phyloP scores from a whole-genome alignment of 1,140 invertebrate species.

The Drosophila burlai region DNA sequence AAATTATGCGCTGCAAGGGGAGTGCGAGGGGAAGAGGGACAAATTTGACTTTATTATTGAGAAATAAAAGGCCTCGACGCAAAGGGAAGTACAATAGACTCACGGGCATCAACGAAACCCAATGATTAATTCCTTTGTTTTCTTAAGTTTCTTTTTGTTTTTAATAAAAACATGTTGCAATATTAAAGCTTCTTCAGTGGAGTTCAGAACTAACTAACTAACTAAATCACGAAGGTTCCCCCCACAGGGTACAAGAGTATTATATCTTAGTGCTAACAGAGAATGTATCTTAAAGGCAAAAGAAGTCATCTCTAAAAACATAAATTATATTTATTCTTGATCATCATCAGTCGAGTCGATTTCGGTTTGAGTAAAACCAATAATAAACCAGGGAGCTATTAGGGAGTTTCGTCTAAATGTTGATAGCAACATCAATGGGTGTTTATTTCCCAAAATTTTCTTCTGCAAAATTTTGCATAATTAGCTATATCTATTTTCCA shows the following conservation, averaged over 20 bases:
- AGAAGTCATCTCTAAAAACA: background rate
- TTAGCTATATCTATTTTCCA: background rate
- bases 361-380: background rate
- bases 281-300: background rate
- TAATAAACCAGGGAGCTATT: background rate
- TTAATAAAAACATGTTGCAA: too few species aligned
- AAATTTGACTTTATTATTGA: constrained; percentile 72
- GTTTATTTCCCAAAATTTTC: background rate
- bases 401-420: background rate
- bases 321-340: background rate
- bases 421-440: too few species aligned
- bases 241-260: background rate
- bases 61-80: constrained; percentile 24
- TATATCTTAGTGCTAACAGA: background rate
- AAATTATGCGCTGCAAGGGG: constrained; percentile 43
- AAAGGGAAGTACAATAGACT: constrained; percentile 3
- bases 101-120: background rate
- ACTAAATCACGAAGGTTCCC: background rate
- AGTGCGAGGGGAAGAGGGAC: background rate
- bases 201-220: background rate
- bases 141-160: background rate
- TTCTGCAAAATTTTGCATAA: background rate
- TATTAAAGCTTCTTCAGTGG: background rate
- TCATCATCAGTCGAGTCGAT: too few species aligned
- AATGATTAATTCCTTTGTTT: background rate